Evolutionary conservation across 2,888 invertebrate genomes (phyloP), one percentile per base, ranked within the genome.

Genomic region (Tipula helvola): DNA sequence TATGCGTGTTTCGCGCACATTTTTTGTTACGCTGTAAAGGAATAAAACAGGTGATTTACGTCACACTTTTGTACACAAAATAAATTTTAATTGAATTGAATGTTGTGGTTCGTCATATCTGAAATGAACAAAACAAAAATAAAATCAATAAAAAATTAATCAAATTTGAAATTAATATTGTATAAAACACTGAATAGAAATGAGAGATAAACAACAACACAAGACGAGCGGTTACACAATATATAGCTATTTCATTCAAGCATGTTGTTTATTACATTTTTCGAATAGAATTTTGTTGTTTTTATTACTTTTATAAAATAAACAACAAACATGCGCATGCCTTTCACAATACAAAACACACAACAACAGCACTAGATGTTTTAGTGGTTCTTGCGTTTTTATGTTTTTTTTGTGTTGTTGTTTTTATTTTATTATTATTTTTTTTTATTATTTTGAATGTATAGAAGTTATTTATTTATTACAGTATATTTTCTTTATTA

Each of bases 251-350:
- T 39, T 36, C 84, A 84, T 16, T 84, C 41, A n/a, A 36, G 16
- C 84, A 39, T 84, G 39, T 84, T 84, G 36, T 39, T 84, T 84
- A 39, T 84, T 84, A 84, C 39, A 84, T 84, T 84, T 39, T 84
- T 84, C 41, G 84, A 84, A 39, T 84, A 39, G 84, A 84, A 84
- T 84, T 84, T 84, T 84, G 39, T 84, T 84, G 36, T 84, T 39
- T 84, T 84, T 84, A 39, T 39, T 84, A 39, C 41, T 36, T 84
- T 84, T 84, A 84, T 84, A 84, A 84, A 84, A 84, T 84, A 84
- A 84, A 84, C 84, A 84, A 84, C 84, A 84, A 84, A 84, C 84
- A 41, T 84, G 84, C 84, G 84, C 84, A 84, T 84, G 84, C 84
- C 39, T 84, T 36, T 84, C 84, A 39, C 84, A 84, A 39, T 41